Base-by-base conservation (phyloP, 2,113 vertebrate species). In the Calonectris borealis region DNA sequence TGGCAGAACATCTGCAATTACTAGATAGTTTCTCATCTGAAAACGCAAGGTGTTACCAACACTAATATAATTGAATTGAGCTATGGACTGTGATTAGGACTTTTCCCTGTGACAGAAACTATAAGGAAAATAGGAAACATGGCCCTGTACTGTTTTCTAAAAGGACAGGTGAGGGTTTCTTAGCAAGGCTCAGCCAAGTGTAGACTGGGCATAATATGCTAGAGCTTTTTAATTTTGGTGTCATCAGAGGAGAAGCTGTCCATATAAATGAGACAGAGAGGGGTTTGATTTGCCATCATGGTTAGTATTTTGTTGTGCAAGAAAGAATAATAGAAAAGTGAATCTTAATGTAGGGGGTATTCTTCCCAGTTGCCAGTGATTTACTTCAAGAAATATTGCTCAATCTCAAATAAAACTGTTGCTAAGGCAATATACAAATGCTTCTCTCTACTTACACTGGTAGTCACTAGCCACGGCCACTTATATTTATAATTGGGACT, bases 1-100 rank as follows among this genome's bases (percentile, higher is more conserved):
- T 92, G 83, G 80, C 81, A 91, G 90, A 96, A 95, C 81, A 89
- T 91, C 88, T 96, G 96, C 92, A 97, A 86, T 93, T 94, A 92
- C 73, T 83, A 93, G 77, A 85, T 16, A 88, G 62, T 88, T 91
- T 88, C 78, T 64, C 76, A 55, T 79, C 80, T 94, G 38, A 88
- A 88, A 96, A 83, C 49, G 20, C 36, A 83, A 57, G 44, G 26
- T 95, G 51, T 93, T 88, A 65, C 79, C 81, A 82, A 44, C 72
- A 80, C 48, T 76, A 55, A 32, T 92, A 90, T 77, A 90, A 90
- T 2, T 75, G 62, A 96, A 89, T 51, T 64, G 44, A 83, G 29
- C 32, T 94, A 36, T 65, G 38, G 29, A 38, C 60, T 71, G n/a
- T 36, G 36, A 82, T 78, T 66, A 61, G 69, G 26, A 88, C 21